A percentile compares a stretch with the other conserved stretches of the same genome.
These are phyloP conservation scores for Sinelater perroti DNA, from an alignment of 2,888 invertebrate species.

Conservation along the genomic window DNA sequence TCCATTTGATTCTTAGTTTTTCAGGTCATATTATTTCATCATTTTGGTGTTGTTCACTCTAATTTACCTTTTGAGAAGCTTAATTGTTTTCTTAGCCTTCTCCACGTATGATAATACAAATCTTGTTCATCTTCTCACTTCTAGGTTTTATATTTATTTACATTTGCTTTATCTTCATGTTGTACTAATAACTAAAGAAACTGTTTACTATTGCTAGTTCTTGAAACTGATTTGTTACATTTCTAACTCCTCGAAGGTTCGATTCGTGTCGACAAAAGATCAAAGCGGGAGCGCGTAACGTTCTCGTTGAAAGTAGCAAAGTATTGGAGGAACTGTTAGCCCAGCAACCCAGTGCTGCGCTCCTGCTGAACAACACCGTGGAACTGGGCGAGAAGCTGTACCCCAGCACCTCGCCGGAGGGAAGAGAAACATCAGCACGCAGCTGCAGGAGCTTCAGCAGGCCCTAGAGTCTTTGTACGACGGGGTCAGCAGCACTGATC, in stretches of 20 bases:
- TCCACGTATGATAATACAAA: too few species aligned
- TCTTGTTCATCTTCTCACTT: too few species aligned
- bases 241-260: constrained; percentile 65
- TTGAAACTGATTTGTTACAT: too few species aligned
- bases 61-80: too few species aligned
- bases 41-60: too few species aligned
- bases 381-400: constrained; percentile 90
- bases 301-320: constrained; percentile 74
- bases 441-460: constrained; percentile 84
- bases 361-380: constrained; percentile 82
- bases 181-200: too few species aligned
- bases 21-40: too few species aligned
- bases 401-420: constrained; percentile 85
- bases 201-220: neutral
- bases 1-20: too few species aligned
- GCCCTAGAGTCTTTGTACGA: constrained; percentile 84
- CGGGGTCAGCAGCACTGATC: constrained; percentile 77
- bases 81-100: too few species aligned
- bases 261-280: constrained; percentile 72
- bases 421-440: constrained; percentile 84
- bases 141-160: too few species aligned
- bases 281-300: constrained; percentile 72
- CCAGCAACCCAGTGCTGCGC: constrained; percentile 77
- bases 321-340: constrained; percentile 77
- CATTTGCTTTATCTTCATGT: neutral